Conservation (phyloP, 2,113 vertebrate species). For the Phylloscopus whistleri region DNA sequence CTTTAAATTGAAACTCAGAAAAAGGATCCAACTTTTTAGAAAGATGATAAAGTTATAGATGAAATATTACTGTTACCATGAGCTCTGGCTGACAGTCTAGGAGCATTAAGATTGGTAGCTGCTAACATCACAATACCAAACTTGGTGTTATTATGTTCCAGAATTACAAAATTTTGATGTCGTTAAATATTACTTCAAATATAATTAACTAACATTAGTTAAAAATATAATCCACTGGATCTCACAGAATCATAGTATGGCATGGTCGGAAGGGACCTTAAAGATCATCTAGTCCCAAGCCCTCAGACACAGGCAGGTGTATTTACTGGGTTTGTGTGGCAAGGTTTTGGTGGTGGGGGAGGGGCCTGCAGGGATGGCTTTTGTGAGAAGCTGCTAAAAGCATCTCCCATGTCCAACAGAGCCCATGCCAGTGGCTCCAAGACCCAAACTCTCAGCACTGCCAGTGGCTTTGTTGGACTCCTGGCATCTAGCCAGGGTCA, state of each 20-base stretch:
- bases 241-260: not conserved
- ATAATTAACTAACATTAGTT: not conserved
- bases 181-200: not conserved
- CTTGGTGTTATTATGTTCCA: not conserved
- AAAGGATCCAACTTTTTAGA: not conserved
- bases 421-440: no score
- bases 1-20: not conserved
- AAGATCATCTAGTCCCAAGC: no score
- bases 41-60: not conserved
- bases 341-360: not conserved
- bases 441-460: no score
- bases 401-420: not conserved
- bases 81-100: not conserved
- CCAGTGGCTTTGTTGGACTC: not conserved
- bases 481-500: not conserved
- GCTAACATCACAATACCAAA: not conserved
- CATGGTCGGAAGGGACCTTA: not conserved
- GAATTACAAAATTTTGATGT: not conserved
- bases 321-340: rapidly evolving
- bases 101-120: not conserved
- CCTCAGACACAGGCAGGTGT: not conserved
- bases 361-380: rapidly evolving
- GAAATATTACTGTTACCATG: not conserved
- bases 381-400: not conserved
- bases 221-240: not conserved